phyloP scores from a whole-genome alignment of 1,140 invertebrate species.

The Paralvinella palmiformis region DNA sequence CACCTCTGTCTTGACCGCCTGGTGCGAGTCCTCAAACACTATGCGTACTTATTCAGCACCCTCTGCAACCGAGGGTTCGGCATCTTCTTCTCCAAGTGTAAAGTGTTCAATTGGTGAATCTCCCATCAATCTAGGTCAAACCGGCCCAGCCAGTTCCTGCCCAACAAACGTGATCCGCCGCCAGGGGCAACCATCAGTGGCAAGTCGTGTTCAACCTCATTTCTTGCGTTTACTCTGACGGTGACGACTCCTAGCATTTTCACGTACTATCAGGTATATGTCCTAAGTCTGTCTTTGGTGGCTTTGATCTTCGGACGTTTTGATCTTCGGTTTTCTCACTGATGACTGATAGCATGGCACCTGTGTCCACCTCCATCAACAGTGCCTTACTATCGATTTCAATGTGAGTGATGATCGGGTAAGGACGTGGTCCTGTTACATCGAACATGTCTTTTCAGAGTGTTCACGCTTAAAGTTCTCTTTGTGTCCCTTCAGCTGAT shows the following conservation, averaged over 20 bases:
- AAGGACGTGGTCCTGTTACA: too few species aligned
- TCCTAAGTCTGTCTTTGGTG: neutral
- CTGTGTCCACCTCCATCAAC: conserved; percentile 1
- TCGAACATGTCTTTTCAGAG: too few species aligned
- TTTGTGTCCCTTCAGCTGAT: too few species aligned
- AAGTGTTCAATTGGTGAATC: neutral
- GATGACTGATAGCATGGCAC: neutral
- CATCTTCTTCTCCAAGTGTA: neutral
- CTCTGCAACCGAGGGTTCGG: neutral
- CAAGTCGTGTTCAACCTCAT: neutral
- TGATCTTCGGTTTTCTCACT: neutral
- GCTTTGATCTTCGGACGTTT: neutral
- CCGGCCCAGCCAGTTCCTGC: conserved; percentile 7
- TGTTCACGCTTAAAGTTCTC: too few species aligned
- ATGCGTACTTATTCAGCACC: neutral
- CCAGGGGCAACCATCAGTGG: neutral
- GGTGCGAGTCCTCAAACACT: neutral
- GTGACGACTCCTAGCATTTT: neutral
- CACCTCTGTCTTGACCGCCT: neutral
- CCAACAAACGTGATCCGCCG: neutral
- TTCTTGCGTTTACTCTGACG: neutral
- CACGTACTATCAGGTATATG: neutral
- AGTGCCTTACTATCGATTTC: too few species aligned
- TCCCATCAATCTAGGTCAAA: neutral
- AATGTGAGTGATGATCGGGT: too few species aligned